These are phyloP conservation scores for Morus bassanus DNA, from an alignment of 2,797 vertebrate species.

Conservation along the genomic window DNA sequence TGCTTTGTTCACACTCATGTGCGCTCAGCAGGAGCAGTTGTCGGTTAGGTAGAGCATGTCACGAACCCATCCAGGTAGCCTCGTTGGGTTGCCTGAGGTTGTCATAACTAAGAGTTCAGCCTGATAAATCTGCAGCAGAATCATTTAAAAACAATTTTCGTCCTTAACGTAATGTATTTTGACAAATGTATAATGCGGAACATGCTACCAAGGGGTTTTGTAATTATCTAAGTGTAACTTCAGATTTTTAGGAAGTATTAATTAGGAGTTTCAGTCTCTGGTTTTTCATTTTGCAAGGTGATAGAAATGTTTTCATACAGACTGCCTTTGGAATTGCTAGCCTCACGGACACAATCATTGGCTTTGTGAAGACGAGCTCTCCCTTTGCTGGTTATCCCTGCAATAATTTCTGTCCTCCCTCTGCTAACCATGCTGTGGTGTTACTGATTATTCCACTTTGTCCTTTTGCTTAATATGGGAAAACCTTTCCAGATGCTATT, in stretches of 20 bases:
- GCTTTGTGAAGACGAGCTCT: constrained; percentile 8
- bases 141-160: neutral
- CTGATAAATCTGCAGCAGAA: neutral
- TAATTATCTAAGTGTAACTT: neutral
- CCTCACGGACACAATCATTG: neutral
- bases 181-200: neutral
- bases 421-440: neutral
- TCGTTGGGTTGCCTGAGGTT: neutral
- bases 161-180: neutral
- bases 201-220: neutral
- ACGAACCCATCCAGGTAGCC: neutral
- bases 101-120: neutral
- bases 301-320: neutral
- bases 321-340: neutral
- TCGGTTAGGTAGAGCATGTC: neutral
- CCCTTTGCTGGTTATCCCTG: neutral
- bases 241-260: neutral
- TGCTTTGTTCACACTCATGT: neutral
- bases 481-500: neutral
- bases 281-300: neutral
- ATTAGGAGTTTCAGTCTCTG: neutral
- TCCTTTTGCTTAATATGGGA: neutral
- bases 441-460: neutral
- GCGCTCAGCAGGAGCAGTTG: neutral
- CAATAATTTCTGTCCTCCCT: neutral